phyloP scores from a whole-genome alignment of 2,797 vertebrate species.

The Heterohyrax brucei region DNA sequence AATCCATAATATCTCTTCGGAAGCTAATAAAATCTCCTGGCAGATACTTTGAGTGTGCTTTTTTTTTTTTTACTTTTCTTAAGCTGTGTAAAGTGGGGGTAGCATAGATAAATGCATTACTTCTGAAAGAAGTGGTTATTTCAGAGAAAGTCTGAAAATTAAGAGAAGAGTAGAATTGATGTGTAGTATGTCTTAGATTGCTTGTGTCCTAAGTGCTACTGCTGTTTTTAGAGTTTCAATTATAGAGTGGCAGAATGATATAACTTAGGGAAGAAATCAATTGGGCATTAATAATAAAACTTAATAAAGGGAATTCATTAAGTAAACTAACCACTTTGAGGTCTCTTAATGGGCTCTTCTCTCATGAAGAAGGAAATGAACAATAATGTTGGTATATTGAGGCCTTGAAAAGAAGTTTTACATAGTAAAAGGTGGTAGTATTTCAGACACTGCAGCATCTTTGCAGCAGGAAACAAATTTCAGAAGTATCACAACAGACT shows the following conservation, averaged over 20 bases:
- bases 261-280: conserved; percentile 76
- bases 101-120: background rate
- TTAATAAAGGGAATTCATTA: conserved; percentile 81
- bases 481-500: background rate
- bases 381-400: background rate
- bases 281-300: conserved; percentile 78
- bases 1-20: background rate
- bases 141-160: conserved; percentile 55
- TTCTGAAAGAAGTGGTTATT: conserved; percentile 30
- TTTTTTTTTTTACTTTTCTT: background rate
- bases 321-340: conserved; percentile 68
- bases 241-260: conserved; percentile 65
- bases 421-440: background rate
- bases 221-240: conserved; percentile 68
- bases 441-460: background rate
- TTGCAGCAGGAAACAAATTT: background rate
- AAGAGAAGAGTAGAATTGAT: conserved; percentile 39
- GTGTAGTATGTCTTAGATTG: conserved; percentile 60
- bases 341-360: conserved; percentile 66
- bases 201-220: conserved; percentile 56
- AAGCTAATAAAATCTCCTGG: conserved; percentile 4
- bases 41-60: background rate
- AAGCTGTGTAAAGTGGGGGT: background rate
- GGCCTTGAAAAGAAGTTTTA: conserved; percentile 24
- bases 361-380: conserved; percentile 74